phyloP scores from a whole-genome alignment of 2,113 vertebrate genomes.

The Agapornis roseicollis region DNA sequence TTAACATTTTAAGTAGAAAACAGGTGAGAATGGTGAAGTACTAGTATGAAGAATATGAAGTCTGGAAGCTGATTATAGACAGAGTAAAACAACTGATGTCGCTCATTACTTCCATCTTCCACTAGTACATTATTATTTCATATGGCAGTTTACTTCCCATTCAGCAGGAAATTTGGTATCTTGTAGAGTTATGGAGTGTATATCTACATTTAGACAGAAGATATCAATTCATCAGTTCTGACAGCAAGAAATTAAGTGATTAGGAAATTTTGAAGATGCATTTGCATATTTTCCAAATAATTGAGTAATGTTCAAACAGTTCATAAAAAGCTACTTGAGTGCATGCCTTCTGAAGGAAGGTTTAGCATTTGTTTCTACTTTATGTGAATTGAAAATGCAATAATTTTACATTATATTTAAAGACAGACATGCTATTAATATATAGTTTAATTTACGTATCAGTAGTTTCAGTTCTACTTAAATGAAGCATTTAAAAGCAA shows the following conservation, averaged over 20 bases:
- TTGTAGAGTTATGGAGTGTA: background rate
- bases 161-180: background rate
- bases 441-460: background rate
- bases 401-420: background rate
- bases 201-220: background rate
- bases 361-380: background rate
- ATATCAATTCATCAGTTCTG: background rate
- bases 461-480: background rate
- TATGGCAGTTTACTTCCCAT: background rate
- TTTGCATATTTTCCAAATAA: background rate
- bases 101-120: background rate
- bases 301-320: background rate
- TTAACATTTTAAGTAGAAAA: slow-evolving; percentile 28
- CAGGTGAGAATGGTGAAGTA: background rate
- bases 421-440: background rate
- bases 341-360: background rate
- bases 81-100: background rate
- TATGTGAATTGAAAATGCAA: background rate
- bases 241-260: background rate
- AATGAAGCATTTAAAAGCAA: background rate
- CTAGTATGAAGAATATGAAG: background rate
- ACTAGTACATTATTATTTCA: background rate
- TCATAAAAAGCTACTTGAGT: background rate
- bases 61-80: background rate
- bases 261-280: background rate